Base-by-base conservation (phyloP, 1,140 invertebrate genomes). In the Stegodyphus dumicola region DNA sequence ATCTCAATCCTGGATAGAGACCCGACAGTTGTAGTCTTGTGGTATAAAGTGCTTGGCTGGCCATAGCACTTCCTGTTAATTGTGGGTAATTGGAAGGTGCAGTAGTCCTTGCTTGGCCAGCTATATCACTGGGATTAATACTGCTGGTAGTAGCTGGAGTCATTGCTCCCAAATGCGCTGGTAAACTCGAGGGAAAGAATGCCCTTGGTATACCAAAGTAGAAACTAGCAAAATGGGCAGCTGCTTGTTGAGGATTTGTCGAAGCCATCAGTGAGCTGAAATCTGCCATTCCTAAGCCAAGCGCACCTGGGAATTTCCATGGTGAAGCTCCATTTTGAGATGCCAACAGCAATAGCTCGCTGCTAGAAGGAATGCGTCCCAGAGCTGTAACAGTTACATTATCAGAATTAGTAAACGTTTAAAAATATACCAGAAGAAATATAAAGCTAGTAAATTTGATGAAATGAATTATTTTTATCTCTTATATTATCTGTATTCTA, bases 251-350 rank as follows among this genome's bases (percentile, higher is more conserved):
- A 17, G 71, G 73, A 17, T 79, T 79, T 18, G 77, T 15, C 6
- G 83, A 77, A 7, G 78, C 33, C 60, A 87, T 78, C 5, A 87
- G 54, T 5, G 86, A 83, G 17, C 33, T 74, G 6, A 87, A 60
- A 6, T 87, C 86, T 13, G 74, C 74, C 66, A 87, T 83, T 52
- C 86, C 77, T 9, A 87, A 17, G 7, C 51, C 67, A 0, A 73
- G 78, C 54, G 84, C 11, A 5, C 13, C n/a, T 9, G 84, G 79
- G 10, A 88, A 66, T 70, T 88, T 88, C 88, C 88, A 88, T 13
- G 88, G 85, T 11, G 75, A 78, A 33, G 71, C 9, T 3, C 60
- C 64, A 1, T 54, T 71, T 81, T 79, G 73, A 18, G 81, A 86
- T n/a, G 87, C 87, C 51, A 88, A 48, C 4, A 87, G 33, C 6